Evolutionary conservation across 1,140 invertebrate genomes (phyloP).

Genomic region (Drosophila insularis): DNA sequence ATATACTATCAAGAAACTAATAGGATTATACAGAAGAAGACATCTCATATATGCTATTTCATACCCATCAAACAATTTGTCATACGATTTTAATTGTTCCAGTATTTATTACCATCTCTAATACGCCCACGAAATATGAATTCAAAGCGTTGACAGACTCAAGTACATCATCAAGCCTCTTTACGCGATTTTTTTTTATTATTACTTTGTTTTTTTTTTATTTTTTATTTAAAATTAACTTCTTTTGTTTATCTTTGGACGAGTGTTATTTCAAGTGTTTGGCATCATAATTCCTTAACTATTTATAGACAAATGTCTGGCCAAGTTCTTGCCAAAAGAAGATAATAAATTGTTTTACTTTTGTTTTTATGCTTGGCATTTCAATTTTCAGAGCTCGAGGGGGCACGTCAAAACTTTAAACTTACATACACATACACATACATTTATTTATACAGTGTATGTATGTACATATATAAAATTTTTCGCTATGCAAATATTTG

Average conservation of each 20-base stretch:
- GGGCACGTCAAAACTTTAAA: slow-evolving; percentile 5
- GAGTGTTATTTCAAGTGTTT: slow-evolving; percentile 32
- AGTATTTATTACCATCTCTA: slow-evolving; percentile 31
- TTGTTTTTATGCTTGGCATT: slow-evolving; percentile 34
- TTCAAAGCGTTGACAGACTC: slow-evolving; percentile 38
- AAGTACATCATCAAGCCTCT: slow-evolving; percentile 34
- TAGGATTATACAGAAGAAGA: no score
- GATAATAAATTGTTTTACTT: slow-evolving; percentile 13
- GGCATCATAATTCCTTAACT: slow-evolving; percentile 15
- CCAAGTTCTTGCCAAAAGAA: slow-evolving; percentile 29
- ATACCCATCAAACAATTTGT: no score
- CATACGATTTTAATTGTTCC: background rate
- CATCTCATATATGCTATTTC: no score
- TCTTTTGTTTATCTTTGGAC: slow-evolving; percentile 33
- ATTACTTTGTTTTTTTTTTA: background rate
- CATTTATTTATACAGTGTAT: background rate
- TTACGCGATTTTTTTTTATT: slow-evolving; percentile 26
- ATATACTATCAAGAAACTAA: no score
- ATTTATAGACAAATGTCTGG: slow-evolving; percentile 34
- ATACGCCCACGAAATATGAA: slow-evolving; percentile 35
- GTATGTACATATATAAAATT: background rate
- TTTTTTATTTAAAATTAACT: slow-evolving; percentile 50
- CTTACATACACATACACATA: background rate
- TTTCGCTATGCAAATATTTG: slow-evolving; percentile 48
- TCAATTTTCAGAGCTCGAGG: slow-evolving; percentile 24